phyloP scores from a whole-genome alignment of 2,797 vertebrate species.

The Pseudochirops corinnae region DNA sequence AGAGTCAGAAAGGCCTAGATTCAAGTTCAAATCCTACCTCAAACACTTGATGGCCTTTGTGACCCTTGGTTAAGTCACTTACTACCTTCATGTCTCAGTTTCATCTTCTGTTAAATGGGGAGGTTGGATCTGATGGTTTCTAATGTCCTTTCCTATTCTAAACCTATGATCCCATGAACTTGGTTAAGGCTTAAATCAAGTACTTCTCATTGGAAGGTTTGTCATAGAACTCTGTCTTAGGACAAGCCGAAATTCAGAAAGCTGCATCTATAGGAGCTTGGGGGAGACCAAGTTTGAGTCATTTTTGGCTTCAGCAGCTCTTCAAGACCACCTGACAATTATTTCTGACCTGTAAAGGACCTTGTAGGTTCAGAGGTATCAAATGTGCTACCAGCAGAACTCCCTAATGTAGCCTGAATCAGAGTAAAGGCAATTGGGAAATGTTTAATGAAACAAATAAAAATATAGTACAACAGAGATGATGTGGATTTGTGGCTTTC shows the following conservation, averaged over 20 bases:
- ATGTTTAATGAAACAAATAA: background rate
- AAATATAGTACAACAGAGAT: background rate
- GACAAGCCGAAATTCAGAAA: background rate
- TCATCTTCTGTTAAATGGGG: slow-evolving; percentile 21
- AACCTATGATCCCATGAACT: background rate
- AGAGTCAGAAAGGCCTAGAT: background rate
- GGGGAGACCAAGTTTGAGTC: background rate
- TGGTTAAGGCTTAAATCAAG: slow-evolving; percentile 64
- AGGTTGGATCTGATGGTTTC: background rate
- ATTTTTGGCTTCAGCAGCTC: background rate
- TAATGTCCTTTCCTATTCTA: background rate
- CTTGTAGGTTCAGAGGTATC: background rate
- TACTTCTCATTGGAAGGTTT: background rate
- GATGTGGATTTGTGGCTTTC: background rate
- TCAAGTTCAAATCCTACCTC: background rate
- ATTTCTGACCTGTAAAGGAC: background rate
- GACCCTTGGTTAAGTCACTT: background rate
- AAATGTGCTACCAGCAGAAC: background rate
- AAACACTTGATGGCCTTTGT: background rate
- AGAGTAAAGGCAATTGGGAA: background rate
- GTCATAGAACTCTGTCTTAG: background rate
- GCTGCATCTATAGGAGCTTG: background rate
- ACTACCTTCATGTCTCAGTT: background rate
- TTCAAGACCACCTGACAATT: background rate
- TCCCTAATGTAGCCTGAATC: background rate